phyloP scores from a whole-genome alignment of 2,888 invertebrate genomes.

The Drosophila parthenogenetica region DNA sequence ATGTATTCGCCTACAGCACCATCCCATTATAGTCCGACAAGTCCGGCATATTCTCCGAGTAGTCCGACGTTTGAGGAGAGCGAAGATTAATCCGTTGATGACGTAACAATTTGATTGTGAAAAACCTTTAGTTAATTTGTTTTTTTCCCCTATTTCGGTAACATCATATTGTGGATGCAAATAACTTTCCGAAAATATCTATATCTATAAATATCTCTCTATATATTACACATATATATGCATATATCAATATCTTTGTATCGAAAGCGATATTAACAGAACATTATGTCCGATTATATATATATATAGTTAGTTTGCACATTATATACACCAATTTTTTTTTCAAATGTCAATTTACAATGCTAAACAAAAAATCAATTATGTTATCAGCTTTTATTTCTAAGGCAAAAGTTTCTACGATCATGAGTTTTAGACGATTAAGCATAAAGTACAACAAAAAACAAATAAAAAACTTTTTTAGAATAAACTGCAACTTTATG shows the following conservation, averaged over 20 bases:
- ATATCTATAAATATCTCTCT: neutral
- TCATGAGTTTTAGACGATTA: conserved; percentile 13
- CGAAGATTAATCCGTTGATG: conserved; percentile 66
- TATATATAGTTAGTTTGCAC: conserved; percentile 3
- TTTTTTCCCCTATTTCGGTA: conserved; percentile 3
- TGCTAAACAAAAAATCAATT: neutral
- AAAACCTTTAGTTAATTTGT: conserved; percentile 11
- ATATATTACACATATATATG: conserved; percentile 4
- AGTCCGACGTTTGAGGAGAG: conserved; percentile 86
- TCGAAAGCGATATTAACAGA: conserved; percentile 14
- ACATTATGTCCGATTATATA: neutral
- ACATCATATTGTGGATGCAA: conserved; percentile 12
- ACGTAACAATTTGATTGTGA: conserved; percentile 10
- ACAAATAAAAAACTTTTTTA: conserved; percentile 27
- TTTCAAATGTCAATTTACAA: conserved; percentile 15
- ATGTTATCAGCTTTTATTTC: conserved; percentile 22
- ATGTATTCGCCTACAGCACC: conserved; percentile 93
- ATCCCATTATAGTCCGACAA: conserved; percentile 91
- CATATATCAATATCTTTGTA: conserved; percentile 17
- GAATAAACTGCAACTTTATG: conserved; percentile 13
- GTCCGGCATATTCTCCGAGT: conserved; percentile 89
- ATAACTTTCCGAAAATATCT: neutral
- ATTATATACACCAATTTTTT: neutral
- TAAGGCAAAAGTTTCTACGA: conserved; percentile 12
- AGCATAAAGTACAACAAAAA: conserved; percentile 15